Evolutionary conservation across 92 coral and sea anemone genomes (phyloP).

Genomic region (Phymanthus crucifer): DNA sequence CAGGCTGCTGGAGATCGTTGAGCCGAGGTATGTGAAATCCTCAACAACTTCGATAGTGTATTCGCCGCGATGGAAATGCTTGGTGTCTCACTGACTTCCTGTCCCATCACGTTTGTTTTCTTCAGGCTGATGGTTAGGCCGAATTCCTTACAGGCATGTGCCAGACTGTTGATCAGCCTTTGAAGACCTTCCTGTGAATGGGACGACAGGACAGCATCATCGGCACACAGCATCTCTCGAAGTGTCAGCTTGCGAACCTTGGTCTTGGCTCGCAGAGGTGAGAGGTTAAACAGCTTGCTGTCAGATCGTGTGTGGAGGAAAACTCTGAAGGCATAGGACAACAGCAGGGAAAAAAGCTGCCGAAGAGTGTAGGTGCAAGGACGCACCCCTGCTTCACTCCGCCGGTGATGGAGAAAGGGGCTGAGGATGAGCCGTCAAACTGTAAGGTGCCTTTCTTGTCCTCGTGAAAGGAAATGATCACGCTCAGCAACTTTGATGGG

Average conservation of each 20-base stretch:
- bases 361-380: slow-evolving; percentile 55
- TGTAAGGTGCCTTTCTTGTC: slow-evolving; percentile 15
- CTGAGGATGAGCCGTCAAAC: slow-evolving; percentile 20
- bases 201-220: slow-evolving; percentile 32
- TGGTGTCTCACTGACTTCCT: not conserved
- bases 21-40: slow-evolving; percentile 52
- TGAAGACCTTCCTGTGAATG: slow-evolving; percentile 40
- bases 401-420: slow-evolving; percentile 24
- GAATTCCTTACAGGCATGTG: slow-evolving; percentile 33
- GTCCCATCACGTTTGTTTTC: slow-evolving; percentile 12
- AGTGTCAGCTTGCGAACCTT: slow-evolving; percentile 21
- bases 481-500: slow-evolving; percentile 17
- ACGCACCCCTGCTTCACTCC: no score
- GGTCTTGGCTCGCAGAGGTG: slow-evolving; percentile 38
- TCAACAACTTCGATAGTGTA: slow-evolving; percentile 30
- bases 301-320: slow-evolving; percentile 21
- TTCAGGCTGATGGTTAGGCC: slow-evolving; percentile 17
- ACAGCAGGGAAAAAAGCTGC: slow-evolving; percentile 47
- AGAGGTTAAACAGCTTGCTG: slow-evolving; percentile 27
- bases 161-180: slow-evolving; percentile 23
- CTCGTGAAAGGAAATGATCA: slow-evolving; percentile 42
- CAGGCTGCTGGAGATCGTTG: slow-evolving; percentile 33
- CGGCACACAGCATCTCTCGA: slow-evolving; percentile 41
- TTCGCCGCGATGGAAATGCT: no score
- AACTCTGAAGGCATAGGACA: not conserved